Conservation (phyloP, 2,888 invertebrate species). For the Tipula unca region DNA sequence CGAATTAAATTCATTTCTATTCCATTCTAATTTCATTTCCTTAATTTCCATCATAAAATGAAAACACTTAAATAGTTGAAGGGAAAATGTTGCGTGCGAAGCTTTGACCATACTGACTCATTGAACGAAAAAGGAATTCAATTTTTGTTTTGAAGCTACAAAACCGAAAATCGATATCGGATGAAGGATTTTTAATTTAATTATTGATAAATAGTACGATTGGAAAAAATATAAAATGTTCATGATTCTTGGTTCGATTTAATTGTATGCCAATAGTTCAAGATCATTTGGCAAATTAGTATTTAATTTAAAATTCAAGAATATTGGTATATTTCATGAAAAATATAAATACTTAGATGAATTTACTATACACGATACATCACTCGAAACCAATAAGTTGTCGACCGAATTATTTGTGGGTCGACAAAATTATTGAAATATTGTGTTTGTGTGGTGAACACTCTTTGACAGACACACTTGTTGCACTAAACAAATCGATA, state of each 20-base stretch:
- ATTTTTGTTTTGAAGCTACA: neutral
- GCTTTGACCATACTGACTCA: neutral
- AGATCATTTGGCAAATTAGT: neutral
- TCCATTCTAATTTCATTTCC: neutral
- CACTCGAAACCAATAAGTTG: neutral
- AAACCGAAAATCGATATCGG: neutral
- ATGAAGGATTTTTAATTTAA: neutral
- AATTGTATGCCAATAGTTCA: neutral
- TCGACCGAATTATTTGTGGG: neutral
- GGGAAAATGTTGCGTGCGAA: neutral
- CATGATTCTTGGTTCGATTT: neutral
- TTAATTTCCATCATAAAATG: neutral
- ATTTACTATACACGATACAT: neutral
- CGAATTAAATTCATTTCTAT: neutral
- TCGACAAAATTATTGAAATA: no score
- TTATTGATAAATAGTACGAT: neutral
- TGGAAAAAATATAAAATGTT: neutral
- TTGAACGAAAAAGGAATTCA: neutral
- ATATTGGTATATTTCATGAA: no score
- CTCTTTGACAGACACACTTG: neutral
- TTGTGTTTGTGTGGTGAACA: neutral
- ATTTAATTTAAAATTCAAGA: no score
- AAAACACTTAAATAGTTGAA: neutral
- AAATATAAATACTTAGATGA: no score
- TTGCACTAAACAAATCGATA: neutral